A percentile compares a stretch with the other conserved stretches of the same genome.
Evolutionary conservation across 1,140 invertebrate genomes (phyloP).

Genomic region (Geopemphigus sp.): DNA sequence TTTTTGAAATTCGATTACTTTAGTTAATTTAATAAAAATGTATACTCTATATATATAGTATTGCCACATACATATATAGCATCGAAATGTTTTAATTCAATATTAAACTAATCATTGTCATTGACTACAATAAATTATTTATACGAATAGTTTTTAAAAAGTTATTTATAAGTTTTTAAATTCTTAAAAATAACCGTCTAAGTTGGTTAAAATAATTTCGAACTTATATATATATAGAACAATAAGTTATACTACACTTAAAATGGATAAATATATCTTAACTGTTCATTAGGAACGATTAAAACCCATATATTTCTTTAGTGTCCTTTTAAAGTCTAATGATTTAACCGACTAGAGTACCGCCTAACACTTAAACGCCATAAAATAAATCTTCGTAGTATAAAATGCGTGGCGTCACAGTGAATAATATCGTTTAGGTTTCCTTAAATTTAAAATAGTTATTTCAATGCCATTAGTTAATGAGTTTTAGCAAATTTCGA

Average conservation of each 20-base stretch:
- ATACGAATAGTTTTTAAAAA: too few relatives aligned
- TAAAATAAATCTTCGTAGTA: not conserved
- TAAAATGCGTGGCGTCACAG: not conserved
- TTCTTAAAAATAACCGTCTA: too few relatives aligned
- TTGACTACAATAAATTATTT: too few relatives aligned
- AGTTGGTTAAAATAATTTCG: too few relatives aligned
- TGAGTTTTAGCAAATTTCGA: not conserved
- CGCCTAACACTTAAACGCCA: conserved; percentile 3
- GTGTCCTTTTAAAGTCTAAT: not conserved
- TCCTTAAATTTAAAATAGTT: not conserved
- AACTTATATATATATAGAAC: too few relatives aligned
- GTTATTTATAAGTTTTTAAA: too few relatives aligned
- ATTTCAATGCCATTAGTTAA: not conserved
- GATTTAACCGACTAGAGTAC: not conserved
- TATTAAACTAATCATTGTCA: too few relatives aligned
- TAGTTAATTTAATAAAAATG: too few relatives aligned
- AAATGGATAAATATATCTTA: not conserved
- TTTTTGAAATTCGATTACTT: too few relatives aligned
- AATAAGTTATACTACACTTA: not conserved
- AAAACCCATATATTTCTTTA: not conserved
- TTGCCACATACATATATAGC: too few relatives aligned
- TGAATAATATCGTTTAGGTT: not conserved
- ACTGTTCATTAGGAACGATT: not conserved
- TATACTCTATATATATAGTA: too few relatives aligned
- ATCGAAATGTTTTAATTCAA: too few relatives aligned